Evolutionary conservation across 2,113 vertebrate species (phyloP), one percentile per base, ranked within the genome.

Genomic region (Oostethus manadensis): DNA sequence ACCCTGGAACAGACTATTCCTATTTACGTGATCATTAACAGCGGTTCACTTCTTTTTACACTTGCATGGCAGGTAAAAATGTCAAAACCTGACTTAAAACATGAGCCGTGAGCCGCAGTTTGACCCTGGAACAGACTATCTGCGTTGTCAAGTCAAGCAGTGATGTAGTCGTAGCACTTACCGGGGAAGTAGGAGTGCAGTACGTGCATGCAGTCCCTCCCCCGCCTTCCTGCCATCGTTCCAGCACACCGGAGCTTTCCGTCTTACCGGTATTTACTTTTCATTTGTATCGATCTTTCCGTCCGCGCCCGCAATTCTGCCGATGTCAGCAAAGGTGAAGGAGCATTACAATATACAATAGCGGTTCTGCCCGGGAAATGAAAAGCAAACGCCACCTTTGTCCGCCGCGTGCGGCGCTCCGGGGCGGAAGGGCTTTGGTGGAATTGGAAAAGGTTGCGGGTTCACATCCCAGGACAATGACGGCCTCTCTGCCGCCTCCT

Each of bases 331-430:
- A 76, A 82, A 84, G 89, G 86, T 89, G 88, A 90, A 73, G 75
- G 74, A 85, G 86, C 85, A 89, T 91, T 89, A 89, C 87, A 90
- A 89, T 89, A 86, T 90, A 89, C 90, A 90, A 90, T 90, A 83
- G 85, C 86, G 79, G 83, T 73, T 70, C 76, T 76, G 62, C 73
- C 22, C 88, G 13, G 83, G 84, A 88, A 89, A 90, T 90, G 88
- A 90, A 92, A 92, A 90, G 89, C 86, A 92, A 92, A 92, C 87
- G 88, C 82, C 86, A 91, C 88, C 88, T 91, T 89, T 91, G 87
- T 91, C 83, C 70, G 17, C 71, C 78, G 83, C 84, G 83, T 90
- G 87, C 56, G 74, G 64, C 81, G 76, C 81, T 81, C 84, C 76
- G 76, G 81, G n/a, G 86, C 80, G 66, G 84, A 90, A 85, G 84